phyloP scores from a whole-genome alignment of 2,888 invertebrate genomes.

The Seira sanloemensis region DNA sequence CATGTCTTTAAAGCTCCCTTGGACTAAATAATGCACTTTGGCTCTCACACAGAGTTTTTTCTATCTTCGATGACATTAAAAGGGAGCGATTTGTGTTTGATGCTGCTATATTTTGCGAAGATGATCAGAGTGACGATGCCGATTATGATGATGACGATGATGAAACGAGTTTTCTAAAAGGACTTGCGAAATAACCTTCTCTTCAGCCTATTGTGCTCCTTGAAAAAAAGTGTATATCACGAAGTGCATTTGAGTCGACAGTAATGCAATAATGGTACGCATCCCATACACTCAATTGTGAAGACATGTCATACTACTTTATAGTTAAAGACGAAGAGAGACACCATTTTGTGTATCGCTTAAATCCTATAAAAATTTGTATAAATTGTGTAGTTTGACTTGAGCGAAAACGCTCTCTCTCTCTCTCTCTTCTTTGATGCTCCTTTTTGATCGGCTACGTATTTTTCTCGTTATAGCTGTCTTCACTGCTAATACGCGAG shows the following conservation, averaged over 20 bases:
- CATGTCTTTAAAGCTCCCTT: too few relatives aligned
- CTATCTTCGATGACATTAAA: background rate
- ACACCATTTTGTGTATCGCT: background rate
- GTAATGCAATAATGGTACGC: conserved; percentile 11
- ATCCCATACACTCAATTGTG: background rate
- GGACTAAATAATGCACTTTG: too few relatives aligned
- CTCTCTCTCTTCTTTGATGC: too few relatives aligned
- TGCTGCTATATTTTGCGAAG: background rate
- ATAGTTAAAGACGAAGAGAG: background rate
- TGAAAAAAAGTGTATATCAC: background rate
- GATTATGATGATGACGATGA: conserved; percentile 42
- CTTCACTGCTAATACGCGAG: conserved; percentile 15
- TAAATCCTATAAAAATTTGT: conserved; percentile 7
- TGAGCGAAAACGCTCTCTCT: too few relatives aligned
- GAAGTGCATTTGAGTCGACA: conserved; percentile 3
- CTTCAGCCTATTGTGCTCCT: background rate
- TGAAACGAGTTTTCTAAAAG: conserved; percentile 57
- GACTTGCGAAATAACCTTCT: conserved; percentile 46
- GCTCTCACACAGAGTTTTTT: background rate
- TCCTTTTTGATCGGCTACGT: background rate
- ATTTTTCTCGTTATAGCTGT: conserved; percentile 10
- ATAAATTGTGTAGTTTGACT: background rate
- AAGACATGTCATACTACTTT: background rate
- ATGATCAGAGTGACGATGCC: background rate
- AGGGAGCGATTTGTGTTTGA: background rate